Evolutionary conservation across 2,797 vertebrate species (phyloP), one percentile per base, ranked within the genome.

Genomic region (Hapalemur alaotrensis): DNA sequence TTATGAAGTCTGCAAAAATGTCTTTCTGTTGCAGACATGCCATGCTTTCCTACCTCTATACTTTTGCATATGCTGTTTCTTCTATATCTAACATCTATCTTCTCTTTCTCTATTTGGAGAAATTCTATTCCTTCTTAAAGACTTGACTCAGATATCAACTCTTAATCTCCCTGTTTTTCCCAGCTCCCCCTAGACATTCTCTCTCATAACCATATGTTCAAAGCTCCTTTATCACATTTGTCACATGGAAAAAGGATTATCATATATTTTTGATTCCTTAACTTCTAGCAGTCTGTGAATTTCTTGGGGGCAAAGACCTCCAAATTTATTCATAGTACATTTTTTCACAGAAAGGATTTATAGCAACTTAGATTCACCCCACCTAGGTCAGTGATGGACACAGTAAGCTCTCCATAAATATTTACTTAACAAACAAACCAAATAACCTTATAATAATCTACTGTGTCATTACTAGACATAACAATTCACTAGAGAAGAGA

Each of bases 401-500:
- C 2, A 61, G 12, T 50, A 82, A 43, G 41, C 12, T 91, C 18
- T 93, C 43, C 67, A 69, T 48, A 76, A 92, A 78, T 73, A 79
- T 6, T 93, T 41, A 90, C 3, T 35, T 81, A 87, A 63, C 23
- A 57, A 89, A 72, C 61, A 48, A 75, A 95, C 59, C 46, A 87
- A 93, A 76, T 50, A 81, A 89, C 17, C 20, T 76, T 83, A 79
- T 48, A 76, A 93, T 69, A 76, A 89, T 63, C 25, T 83, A 70
- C 32, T 72, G 79, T 88, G 89, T 96, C 94, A 97, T 95, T 95
- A 95, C 89, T 59, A 97, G 89, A 95, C 48, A 84, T 18, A 95
- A 54, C 89, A 82, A 97, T 89, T 96, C 96, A 96, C 61, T 46
- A 75, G 46, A 92, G 20, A 80, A 95, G 32, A 84, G 28, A 91